A percentile compares a stretch with the other conserved stretches of the same genome.
Evolutionary conservation across 2,797 vertebrate species (phyloP).

Genomic region (Chanos chanos): DNA sequence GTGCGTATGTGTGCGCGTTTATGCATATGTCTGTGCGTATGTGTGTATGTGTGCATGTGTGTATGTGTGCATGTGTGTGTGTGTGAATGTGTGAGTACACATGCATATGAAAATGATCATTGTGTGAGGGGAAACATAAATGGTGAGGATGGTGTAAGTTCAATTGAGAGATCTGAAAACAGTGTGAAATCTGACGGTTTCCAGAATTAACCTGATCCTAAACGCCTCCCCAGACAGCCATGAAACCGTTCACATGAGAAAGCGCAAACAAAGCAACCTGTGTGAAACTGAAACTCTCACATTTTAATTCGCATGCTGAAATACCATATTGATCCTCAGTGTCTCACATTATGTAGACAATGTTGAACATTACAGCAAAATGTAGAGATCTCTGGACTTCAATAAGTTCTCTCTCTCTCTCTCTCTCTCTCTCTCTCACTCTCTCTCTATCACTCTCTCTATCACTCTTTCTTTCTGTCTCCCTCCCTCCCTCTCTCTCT

Average conservation of each 20-base stretch:
- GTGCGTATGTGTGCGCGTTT: too few species aligned
- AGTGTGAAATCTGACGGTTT: conserved; percentile 9
- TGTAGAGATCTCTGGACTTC: neutral
- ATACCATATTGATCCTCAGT: conserved; percentile 15
- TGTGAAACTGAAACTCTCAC: conserved; percentile 22
- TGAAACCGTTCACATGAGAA: conserved; percentile 27
- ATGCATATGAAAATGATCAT: too few species aligned
- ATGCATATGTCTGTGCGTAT: too few species aligned
- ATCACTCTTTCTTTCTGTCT: too few species aligned
- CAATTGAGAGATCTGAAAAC: conserved; percentile 17
- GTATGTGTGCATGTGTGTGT: too few species aligned
- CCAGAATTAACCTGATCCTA: conserved; percentile 14
- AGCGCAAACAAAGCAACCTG: conserved; percentile 26
- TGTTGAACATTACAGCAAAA: neutral
- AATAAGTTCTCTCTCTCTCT: too few species aligned
- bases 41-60: too few species aligned
- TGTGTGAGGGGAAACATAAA: conserved; percentile 15
- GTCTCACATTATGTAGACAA: neutral
- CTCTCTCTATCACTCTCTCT: too few species aligned
- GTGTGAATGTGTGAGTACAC: neutral
- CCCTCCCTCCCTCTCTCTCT: too few species aligned
- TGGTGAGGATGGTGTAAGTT: conserved; percentile 23
- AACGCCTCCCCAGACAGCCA: conserved; percentile 21
- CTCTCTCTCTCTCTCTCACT: too few species aligned
- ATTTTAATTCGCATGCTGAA: conserved; percentile 3